Percentiles rank a stretch among this genome's conserved stretches.
phyloP scores from a whole-genome alignment of 1,140 invertebrate species.

The Tachypleus tridentatus region DNA sequence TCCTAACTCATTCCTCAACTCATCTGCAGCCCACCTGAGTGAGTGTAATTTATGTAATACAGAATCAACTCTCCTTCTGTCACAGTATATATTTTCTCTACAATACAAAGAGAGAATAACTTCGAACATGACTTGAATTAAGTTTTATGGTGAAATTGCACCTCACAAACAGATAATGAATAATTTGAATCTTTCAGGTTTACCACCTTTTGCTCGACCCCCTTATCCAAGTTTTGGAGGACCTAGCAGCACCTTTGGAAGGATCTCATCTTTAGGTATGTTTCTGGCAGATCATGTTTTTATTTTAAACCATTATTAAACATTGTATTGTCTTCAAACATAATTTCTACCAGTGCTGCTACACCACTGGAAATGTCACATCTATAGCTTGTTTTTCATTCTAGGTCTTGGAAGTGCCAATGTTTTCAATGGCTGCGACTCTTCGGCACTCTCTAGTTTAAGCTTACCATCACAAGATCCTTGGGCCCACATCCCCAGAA shows the following conservation, averaged over 20 bases:
- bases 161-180: not conserved
- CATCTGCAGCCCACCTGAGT: not conserved
- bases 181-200: slow-evolving; percentile 5
- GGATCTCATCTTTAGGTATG: slow-evolving; percentile 14
- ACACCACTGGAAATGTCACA: too few species aligned
- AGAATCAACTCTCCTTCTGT: slow-evolving; percentile 22
- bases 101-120: slow-evolving; percentile 33
- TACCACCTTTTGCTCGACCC: slow-evolving; percentile 18
- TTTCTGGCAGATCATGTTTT: not conserved
- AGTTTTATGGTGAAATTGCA: not conserved
- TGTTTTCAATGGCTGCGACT: too few species aligned
- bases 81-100: slow-evolving; percentile 43
- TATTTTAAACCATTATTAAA: too few species aligned
- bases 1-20: not conserved
- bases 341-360: too few species aligned
- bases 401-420: too few species aligned
- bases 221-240: slow-evolving; percentile 15
- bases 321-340: too few species aligned
- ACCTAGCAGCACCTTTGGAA: slow-evolving; percentile 17
- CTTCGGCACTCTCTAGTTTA: too few species aligned
- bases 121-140: not conserved
- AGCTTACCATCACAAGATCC: too few species aligned
- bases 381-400: too few species aligned
- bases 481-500: too few species aligned
- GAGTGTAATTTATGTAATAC: slow-evolving; percentile 23